These are phyloP conservation scores for Torymus tubicola DNA, from an alignment of 2,888 invertebrate genomes.

Conservation along the genomic window DNA sequence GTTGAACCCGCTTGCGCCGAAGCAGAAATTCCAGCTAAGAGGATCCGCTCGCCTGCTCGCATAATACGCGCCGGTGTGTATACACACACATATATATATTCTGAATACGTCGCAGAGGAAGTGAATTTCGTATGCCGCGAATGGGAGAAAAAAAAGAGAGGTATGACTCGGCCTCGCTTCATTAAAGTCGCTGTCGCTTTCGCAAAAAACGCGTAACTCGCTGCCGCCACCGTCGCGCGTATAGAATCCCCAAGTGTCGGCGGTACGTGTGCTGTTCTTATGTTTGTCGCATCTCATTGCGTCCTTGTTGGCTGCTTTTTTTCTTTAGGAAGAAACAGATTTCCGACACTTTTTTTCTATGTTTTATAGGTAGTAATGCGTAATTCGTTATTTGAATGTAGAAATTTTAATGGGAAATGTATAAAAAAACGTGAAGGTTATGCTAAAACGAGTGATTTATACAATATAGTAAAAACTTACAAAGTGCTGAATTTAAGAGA, in stretches of 20 bases:
- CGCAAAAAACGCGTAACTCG: conserved; percentile 36
- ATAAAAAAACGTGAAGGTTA: too few relatives aligned
- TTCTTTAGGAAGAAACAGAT: too few relatives aligned
- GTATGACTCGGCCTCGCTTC: conserved; percentile 25
- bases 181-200: conserved; percentile 47
- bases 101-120: conserved; percentile 20
- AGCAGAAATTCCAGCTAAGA: not conserved
- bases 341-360: too few relatives aligned
- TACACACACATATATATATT: not conserved
- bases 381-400: too few relatives aligned
- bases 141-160: not conserved
- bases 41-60: not conserved
- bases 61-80: not conserved
- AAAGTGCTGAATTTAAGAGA: too few relatives aligned
- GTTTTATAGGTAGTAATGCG: too few relatives aligned
- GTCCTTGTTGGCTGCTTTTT: too few relatives aligned
- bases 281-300: too few relatives aligned
- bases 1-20: conserved; percentile 11
- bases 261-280: not conserved
- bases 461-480: too few relatives aligned
- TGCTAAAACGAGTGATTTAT: too few relatives aligned
- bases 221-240: not conserved
- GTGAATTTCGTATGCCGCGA: conserved; percentile 41
- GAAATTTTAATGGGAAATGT: too few relatives aligned
- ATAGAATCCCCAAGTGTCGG: not conserved